A percentile compares a stretch with the other conserved stretches of the same genome.
phyloP scores from a whole-genome alignment of 2,113 vertebrate genomes.

The Rynchops niger region DNA sequence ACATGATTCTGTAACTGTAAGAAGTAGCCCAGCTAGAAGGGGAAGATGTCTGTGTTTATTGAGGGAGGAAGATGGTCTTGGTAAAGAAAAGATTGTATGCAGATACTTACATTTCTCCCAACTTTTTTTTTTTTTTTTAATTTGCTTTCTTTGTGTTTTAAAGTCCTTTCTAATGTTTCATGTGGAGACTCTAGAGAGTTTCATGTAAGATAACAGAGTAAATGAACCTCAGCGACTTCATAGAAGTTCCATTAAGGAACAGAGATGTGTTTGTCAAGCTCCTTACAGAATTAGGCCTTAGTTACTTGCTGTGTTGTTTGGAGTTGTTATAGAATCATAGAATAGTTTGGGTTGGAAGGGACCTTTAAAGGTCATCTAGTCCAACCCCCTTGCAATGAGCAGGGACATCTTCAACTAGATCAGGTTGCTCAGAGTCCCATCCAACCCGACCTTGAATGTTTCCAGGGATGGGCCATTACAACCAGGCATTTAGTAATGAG shows the following conservation, averaged over 20 bases:
- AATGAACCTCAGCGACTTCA: not conserved
- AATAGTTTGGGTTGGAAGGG: not conserved
- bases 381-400: not conserved
- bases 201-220: not conserved
- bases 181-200: not conserved
- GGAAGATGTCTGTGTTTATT: not conserved
- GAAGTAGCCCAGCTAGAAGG: not conserved
- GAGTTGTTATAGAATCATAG: not conserved
- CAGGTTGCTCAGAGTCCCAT: not conserved
- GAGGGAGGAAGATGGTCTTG: not conserved
- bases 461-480: not conserved
- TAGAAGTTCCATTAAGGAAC: not conserved
- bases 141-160: not conserved
- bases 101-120: not conserved
- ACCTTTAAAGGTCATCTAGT: not conserved
- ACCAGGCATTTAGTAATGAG: not conserved
- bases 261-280: not conserved
- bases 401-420: not conserved
- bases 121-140: not conserved
- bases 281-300: not conserved
- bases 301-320: not conserved
- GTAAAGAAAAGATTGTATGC: not conserved
- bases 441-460: not conserved
- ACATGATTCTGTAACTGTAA: not conserved
- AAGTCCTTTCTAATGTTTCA: not conserved